These are phyloP conservation scores for Mungos mungo DNA, from an alignment of 2,113 vertebrate genomes.

Conservation along the genomic window DNA sequence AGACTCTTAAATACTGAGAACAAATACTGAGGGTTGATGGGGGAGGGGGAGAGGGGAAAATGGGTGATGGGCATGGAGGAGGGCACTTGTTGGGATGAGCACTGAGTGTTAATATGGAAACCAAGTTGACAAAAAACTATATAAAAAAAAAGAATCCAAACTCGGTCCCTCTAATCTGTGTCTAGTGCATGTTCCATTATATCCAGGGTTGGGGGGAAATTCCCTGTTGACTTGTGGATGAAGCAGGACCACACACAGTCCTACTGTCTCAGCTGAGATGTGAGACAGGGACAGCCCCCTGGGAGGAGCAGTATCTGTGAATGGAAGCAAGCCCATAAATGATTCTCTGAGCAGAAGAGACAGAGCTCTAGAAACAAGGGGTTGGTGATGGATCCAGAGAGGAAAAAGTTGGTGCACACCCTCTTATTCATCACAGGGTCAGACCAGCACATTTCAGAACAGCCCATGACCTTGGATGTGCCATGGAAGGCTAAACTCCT, in stretches of 20 bases:
- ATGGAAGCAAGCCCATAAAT: background rate
- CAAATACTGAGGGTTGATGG: too few relatives aligned
- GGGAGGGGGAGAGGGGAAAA: too few relatives aligned
- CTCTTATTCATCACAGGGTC: background rate
- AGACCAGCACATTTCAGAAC: background rate
- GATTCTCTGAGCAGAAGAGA: background rate
- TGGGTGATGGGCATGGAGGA: too few relatives aligned
- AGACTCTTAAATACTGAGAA: too few relatives aligned
- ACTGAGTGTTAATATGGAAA: too few relatives aligned
- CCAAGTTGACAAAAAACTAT: too few relatives aligned
- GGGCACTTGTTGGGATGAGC: too few relatives aligned
- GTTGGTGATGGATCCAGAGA: background rate
- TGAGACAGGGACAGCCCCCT: background rate
- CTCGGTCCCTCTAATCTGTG: background rate
- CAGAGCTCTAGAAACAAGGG: background rate
- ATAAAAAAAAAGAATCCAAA: background rate
- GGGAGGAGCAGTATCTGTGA: background rate
- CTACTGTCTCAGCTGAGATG: background rate
- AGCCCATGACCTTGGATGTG: background rate
- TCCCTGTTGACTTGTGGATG: background rate
- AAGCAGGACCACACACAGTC: background rate
- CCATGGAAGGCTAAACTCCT: background rate
- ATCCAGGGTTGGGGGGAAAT: background rate
- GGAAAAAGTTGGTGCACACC: background rate
- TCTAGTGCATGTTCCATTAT: background rate